Base-by-base conservation (phyloP, 1,140 invertebrate species). In the Oscheius sp. region DNA sequence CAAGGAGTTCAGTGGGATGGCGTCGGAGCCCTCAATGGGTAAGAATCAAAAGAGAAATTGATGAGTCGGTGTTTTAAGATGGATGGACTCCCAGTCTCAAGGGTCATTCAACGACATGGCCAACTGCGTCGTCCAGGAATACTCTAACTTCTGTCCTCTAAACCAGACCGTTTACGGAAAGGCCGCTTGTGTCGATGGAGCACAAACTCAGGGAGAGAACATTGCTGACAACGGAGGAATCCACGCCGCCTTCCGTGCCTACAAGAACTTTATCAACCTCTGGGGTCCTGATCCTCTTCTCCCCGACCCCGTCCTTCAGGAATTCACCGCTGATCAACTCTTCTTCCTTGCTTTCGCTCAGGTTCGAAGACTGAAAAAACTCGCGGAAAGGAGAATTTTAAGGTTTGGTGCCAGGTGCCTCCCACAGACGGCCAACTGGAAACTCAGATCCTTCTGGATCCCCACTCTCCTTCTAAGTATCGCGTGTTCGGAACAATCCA, bases 41-140 rank as follows among this genome's bases (percentile, higher is more conserved):
- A 62, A 34, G 13, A 36, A 1, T 23, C 4, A 0, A 36, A 23
- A 3, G 26, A 32, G 3, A 23, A 13, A n/a, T 7, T 13, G 7
- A 23, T 58, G 15, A 58, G 10, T 10, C 23, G 10, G 7, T 58
- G 52, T 58, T 71, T 62, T 42, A n/a, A 90, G 92, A 67, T 96
- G 93, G 92, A 79, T 97, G 94, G 93, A 76, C 36, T 23, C 3
- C 29, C 7, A 15, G 23, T 66, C 72, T 10, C 26, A 73, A 38
- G 52, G 13, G 0, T 42, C 28, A 1, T 80, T 80, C 55, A 62
- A 42, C 36, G 93, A 93, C 82, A 85, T 93, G 61, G 87, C 89
- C 0, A 89, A 92, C 70, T 97, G 94, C 84, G 95, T 95, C 78
- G 87, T 96, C 28, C 87, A 93, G 31, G 93, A 96, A 79, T 97